Percentiles rank a stretch among this genome's conserved stretches.
Evolutionary conservation across 1,140 invertebrate species (phyloP).

Genomic region (Drosophila suzukii): DNA sequence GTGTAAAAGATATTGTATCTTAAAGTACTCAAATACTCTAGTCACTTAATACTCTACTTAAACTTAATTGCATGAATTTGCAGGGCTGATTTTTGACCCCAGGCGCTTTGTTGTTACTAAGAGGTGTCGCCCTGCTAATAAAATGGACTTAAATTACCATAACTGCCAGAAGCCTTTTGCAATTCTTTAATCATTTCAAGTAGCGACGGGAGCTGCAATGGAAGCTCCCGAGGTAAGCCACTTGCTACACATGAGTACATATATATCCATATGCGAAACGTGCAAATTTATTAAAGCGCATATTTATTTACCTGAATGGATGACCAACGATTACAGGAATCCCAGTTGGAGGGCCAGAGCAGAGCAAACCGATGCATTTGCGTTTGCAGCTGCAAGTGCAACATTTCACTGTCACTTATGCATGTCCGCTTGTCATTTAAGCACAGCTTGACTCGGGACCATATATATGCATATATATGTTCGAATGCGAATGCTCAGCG

Average conservation of each 20-base stretch:
- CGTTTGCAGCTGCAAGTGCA: constrained; percentile 49
- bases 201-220: neutral
- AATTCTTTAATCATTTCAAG: constrained; percentile 13
- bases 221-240: constrained; percentile 18
- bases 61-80: neutral
- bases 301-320: constrained; percentile 62
- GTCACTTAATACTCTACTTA: too few species aligned
- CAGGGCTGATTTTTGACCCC: neutral
- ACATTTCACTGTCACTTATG: constrained; percentile 78
- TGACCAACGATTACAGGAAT: constrained; percentile 45
- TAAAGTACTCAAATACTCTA: too few species aligned
- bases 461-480: constrained; percentile 9
- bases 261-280: constrained; percentile 12
- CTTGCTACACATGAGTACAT: constrained; percentile 2
- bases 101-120: neutral
- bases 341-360: constrained; percentile 11
- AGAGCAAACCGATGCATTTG: constrained; percentile 24
- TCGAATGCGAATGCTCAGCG: constrained; percentile 8
- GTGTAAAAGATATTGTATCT: neutral
- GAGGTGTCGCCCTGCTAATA: constrained; percentile 19
- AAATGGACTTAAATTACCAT: constrained; percentile 17
- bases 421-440: constrained; percentile 75
- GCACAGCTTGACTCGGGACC: constrained; percentile 46
- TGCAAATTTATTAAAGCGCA: constrained; percentile 7
- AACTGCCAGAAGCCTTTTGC: constrained; percentile 16